Evolutionary conservation across 2,113 vertebrate species (phyloP).

Genomic region (Oncorhynchus masou): DNA sequence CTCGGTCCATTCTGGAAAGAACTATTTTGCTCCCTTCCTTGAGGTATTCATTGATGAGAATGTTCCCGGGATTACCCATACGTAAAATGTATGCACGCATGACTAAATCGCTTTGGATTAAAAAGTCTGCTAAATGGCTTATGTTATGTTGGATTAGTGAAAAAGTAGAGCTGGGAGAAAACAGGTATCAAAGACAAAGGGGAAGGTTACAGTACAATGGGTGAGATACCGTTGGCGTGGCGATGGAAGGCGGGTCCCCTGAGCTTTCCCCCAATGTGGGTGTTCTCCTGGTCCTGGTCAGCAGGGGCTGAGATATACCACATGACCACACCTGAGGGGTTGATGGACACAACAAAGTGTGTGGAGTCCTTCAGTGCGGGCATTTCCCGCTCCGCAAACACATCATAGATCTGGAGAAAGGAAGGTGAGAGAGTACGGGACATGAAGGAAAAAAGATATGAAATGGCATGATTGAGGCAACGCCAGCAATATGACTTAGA

Average conservation of each 20-base stretch:
- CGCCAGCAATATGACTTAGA: not conserved
- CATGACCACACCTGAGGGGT: conserved; percentile 92
- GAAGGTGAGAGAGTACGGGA: not conserved
- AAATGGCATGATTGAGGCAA: not conserved
- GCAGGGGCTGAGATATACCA: conserved; percentile 81
- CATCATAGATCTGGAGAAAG: conserved; percentile 70
- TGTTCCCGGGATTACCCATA: too few species aligned
- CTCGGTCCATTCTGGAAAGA: not conserved
- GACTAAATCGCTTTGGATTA: not conserved
- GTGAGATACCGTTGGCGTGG: conserved; percentile 33
- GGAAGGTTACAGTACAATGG: conserved; percentile 34
- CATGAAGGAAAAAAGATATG: not conserved
- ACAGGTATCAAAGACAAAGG: not conserved
- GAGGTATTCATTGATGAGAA: too few species aligned
- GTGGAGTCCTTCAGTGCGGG: conserved; percentile 64
- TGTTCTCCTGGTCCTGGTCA: conserved; percentile 4
- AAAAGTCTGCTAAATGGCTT: not conserved
- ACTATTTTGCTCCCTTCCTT: not conserved
- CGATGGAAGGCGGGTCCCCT: not conserved
- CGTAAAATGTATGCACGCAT: too few species aligned
- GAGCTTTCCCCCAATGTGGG: not conserved
- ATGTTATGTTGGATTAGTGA: not conserved
- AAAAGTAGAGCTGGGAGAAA: too few species aligned
- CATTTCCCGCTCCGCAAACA: conserved; percentile 66
- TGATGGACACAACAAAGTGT: conserved; percentile 81